Conservation (phyloP, 1,140 invertebrate genomes). For the Atta colombica region DNA sequence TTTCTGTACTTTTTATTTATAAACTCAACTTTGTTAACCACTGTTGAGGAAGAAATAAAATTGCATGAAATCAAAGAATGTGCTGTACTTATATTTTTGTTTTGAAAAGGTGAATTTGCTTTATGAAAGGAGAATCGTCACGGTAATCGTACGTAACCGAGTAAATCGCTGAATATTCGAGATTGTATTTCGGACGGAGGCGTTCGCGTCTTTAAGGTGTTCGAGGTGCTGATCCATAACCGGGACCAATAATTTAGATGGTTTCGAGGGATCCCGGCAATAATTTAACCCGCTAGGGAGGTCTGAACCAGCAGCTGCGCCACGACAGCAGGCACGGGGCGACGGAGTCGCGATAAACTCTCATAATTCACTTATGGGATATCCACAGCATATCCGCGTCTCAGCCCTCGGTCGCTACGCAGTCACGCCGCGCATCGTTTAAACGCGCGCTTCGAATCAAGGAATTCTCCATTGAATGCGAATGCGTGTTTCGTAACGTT, state of each 20-base stretch:
- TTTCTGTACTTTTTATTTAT: background rate
- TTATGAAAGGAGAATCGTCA: background rate
- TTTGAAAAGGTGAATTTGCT: background rate
- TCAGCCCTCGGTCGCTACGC: constrained; percentile 23
- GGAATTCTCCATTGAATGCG: constrained; percentile 70
- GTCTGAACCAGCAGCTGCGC: constrained; percentile 71
- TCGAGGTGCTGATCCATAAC: constrained; percentile 51
- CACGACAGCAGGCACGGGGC: constrained; percentile 66
- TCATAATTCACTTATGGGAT: constrained; percentile 77
- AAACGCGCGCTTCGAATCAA: constrained; percentile 42
- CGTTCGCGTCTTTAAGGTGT: constrained; percentile 32
- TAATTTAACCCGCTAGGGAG: constrained; percentile 70
- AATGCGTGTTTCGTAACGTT: constrained; percentile 71
- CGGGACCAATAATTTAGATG: constrained; percentile 69
- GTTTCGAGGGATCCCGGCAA: constrained; percentile 61
- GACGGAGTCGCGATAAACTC: constrained; percentile 76
- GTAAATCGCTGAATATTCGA: constrained; percentile 29
- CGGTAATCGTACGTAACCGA: constrained; percentile 8
- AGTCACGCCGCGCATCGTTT: constrained; percentile 46
- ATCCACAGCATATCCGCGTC: constrained; percentile 64
- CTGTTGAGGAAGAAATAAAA: background rate
- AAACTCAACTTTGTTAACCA: background rate
- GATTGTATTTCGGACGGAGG: constrained; percentile 1
- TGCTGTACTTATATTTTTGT: background rate
- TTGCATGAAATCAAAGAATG: background rate